Conservation (phyloP, 2,888 invertebrate species). For the Drosophila antonietae region DNA sequence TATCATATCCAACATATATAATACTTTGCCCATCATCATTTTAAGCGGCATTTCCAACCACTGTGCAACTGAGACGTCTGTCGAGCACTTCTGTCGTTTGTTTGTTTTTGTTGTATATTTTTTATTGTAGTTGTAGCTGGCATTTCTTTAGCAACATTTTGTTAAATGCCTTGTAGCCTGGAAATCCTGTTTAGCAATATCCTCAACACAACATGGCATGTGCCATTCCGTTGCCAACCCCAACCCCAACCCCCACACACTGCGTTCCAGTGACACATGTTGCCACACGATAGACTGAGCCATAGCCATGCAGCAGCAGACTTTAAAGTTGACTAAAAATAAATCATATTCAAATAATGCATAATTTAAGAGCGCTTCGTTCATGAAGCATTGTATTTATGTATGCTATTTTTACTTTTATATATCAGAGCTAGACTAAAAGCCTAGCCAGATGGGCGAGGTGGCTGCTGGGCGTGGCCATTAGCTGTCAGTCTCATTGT, state of each 20-base stretch:
- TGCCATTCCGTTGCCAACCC: constrained; percentile 16
- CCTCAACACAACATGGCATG: constrained; percentile 55
- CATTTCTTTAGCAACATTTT: constrained; percentile 61
- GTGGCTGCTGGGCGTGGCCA: not conserved
- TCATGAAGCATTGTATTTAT: not conserved
- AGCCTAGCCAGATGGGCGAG: not conserved
- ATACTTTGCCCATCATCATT: not conserved
- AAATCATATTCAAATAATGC: not conserved
- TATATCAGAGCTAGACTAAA: not conserved
- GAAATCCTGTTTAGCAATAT: constrained; percentile 77
- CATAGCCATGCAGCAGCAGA: constrained; percentile 1
- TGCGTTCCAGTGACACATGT: constrained; percentile 35
- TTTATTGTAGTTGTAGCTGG: constrained; percentile 27
- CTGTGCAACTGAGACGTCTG: constrained; percentile 40
- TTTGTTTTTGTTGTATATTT: constrained; percentile 1
- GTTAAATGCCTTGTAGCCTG: constrained; percentile 73
- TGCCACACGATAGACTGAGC: constrained; percentile 25
- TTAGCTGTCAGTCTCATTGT: constrained; percentile 6
- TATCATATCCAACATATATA: no score
- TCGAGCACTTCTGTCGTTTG: constrained; percentile 34
- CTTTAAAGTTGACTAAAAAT: constrained; percentile 19
- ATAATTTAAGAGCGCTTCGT: not conserved
- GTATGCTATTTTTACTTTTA: not conserved
- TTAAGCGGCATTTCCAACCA: constrained; percentile 12
- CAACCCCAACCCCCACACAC: no score